Base-by-base conservation (phyloP, 2,797 vertebrate species). In the Sebastes glaucus region DNA sequence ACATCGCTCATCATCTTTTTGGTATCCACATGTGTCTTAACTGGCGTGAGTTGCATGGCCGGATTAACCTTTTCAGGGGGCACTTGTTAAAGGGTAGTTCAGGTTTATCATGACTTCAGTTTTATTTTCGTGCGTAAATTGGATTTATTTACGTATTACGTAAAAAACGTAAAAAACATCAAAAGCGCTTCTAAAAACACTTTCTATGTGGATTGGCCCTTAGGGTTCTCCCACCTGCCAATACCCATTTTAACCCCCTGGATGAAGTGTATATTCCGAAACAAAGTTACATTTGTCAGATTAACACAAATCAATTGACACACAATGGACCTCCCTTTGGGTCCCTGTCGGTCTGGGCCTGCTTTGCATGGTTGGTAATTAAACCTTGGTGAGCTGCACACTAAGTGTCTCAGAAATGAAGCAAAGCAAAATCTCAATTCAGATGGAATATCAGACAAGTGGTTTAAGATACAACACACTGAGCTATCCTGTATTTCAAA, bases 401-500 rank as follows among this genome's bases (percentile, higher is more conserved):
- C 16, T 20, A 3, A 81, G 42, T 25, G 60, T 55, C 27, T 75
- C 61, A 46, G 28, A 71, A 73, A 84, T 74, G 38, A 80, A 57
- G 60, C 14, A 13, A 60, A 70, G 57, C 56, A 18, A 80, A 83
- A 78, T 75, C n/a, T 64, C 55, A 67, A 53, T 75, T 82, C 82
- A 56, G 63, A 70, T 22, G 38, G 57, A 85, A 86, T 79, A 89
- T 81, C 42, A 75, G 65, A 85, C 78, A 74, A 76, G 81, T 67
- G 68, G 74, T 63, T 84, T 49, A 65, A 71, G 69, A 78, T 42
- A 73, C 63, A 74, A 70, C 64, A 32, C 30, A 23, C 30, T 61
- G 42, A 81, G 69, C 74, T 71, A 60, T 55, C 79, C 69, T 68
- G 46, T 52, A 73, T 86, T 92, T 90, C 73, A 86, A 78, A 86